A percentile compares a stretch with the other conserved stretches of the same genome.
phyloP scores from a whole-genome alignment of 2,888 invertebrate genomes.

The Pocota personata region DNA sequence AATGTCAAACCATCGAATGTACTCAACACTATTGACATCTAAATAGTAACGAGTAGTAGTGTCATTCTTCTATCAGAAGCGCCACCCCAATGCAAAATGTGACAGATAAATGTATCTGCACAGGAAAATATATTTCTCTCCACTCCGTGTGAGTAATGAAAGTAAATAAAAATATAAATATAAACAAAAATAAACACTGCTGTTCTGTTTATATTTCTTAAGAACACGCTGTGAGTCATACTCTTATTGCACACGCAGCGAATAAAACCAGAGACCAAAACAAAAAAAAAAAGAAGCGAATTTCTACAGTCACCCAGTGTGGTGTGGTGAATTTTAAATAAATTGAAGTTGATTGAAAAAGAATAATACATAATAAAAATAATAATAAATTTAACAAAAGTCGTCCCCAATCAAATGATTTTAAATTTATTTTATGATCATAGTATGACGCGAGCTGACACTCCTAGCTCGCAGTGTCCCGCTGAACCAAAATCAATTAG shows the following conservation, averaged over 20 bases:
- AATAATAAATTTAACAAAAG: conserved; percentile 13
- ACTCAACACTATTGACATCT: conserved; percentile 13
- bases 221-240: conserved; percentile 48
- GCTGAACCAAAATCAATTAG: conserved; percentile 34
- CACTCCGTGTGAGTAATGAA: conserved; percentile 50
- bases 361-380: conserved; percentile 26
- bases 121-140: conserved; percentile 45
- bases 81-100: conserved; percentile 30
- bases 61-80: conserved; percentile 20
- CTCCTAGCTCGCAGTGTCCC: neutral
- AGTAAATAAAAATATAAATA: conserved; percentile 50
- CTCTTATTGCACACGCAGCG: neutral
- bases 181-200: conserved; percentile 44
- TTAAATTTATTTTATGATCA: conserved; percentile 6
- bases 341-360: conserved; percentile 59
- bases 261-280: conserved; percentile 2
- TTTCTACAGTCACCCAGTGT: neutral
- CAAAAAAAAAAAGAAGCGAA: neutral
- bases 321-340: conserved; percentile 62
- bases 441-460: conserved; percentile 29
- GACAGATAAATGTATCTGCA: conserved; percentile 59
- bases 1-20: conserved; percentile 29
- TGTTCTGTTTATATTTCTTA: conserved; percentile 61
- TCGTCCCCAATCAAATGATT: conserved; percentile 14
- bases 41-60: conserved; percentile 13